Conservation (phyloP, 2,797 vertebrate species). For the Synanceia verrucosa region DNA sequence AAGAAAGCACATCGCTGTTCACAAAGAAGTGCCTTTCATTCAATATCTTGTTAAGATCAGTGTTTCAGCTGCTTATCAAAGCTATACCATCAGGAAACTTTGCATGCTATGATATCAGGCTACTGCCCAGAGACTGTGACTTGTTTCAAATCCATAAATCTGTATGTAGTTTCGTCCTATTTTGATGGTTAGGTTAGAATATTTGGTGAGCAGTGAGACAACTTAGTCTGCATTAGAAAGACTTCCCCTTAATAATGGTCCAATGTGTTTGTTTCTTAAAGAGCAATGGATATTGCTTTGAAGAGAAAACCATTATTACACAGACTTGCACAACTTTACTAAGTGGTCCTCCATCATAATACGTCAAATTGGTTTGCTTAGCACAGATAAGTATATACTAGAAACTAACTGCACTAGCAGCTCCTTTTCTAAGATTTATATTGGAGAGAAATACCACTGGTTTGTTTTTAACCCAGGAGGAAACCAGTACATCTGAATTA, state of each 20-base stretch:
- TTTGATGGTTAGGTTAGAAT: neutral
- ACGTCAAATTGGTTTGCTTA: neutral
- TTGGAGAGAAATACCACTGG: neutral
- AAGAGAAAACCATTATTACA: neutral
- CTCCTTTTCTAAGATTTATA: neutral
- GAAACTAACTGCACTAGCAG: neutral
- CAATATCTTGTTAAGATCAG: constrained; percentile 32
- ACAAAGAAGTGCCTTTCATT: constrained; percentile 32
- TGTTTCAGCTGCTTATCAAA: constrained; percentile 41
- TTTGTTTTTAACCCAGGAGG: neutral
- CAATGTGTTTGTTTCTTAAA: neutral
- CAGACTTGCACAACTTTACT: neutral
- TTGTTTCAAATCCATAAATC: neutral
- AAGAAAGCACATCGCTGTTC: constrained; percentile 30
- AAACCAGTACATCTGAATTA: neutral
- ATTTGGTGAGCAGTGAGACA: neutral
- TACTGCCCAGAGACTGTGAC: neutral
- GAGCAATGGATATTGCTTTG: neutral
- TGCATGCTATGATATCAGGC: neutral
- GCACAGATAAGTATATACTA: neutral
- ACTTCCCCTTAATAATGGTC: neutral
- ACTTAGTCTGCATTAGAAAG: neutral
- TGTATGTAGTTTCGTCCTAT: neutral
- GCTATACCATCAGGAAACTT: neutral
- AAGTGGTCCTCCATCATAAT: neutral